A percentile compares a stretch with the other conserved stretches of the same genome.
Evolutionary conservation across 2,888 invertebrate species (phyloP).

Genomic region (Sicus ferrugineus): DNA sequence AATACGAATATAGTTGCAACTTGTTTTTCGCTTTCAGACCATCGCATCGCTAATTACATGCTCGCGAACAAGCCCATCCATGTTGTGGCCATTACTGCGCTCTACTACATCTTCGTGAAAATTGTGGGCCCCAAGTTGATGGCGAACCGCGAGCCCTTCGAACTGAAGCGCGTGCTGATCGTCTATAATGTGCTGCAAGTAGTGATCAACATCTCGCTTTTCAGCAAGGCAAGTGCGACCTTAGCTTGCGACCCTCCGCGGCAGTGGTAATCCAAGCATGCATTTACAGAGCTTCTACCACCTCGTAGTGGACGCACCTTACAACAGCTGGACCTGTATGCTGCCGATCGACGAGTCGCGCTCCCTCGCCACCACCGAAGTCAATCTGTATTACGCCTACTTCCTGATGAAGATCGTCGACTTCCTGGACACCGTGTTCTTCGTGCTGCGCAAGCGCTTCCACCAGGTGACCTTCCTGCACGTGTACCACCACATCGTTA

Average conservation of each 20-base stretch:
- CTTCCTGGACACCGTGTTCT: slow-evolving; percentile 74
- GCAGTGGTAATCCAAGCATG: too few relatives aligned
- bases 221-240: too few relatives aligned
- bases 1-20: too few relatives aligned
- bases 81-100: slow-evolving; percentile 66
- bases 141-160: slow-evolving; percentile 71
- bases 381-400: slow-evolving; percentile 54
- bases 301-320: not conserved
- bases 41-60: slow-evolving; percentile 71
- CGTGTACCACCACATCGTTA: slow-evolving; percentile 75
- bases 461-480: slow-evolving; percentile 74
- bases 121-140: slow-evolving; percentile 76
- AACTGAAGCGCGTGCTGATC: slow-evolving; percentile 71
- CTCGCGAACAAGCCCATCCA: slow-evolving; percentile 73
- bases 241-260: not conserved
- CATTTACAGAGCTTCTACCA: not conserved
- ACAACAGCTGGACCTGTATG: slow-evolving; percentile 28
- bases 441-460: slow-evolving; percentile 74
- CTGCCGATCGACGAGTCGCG: not conserved
- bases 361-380: not conserved
- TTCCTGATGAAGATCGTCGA: slow-evolving; percentile 71
- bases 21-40: slow-evolving; percentile 64
- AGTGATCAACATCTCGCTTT: slow-evolving; percentile 63
- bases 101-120: slow-evolving; percentile 74
- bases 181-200: slow-evolving; percentile 75